Conservation (phyloP, 2,888 invertebrate genomes). For the Lacanobia wlatinum region DNA sequence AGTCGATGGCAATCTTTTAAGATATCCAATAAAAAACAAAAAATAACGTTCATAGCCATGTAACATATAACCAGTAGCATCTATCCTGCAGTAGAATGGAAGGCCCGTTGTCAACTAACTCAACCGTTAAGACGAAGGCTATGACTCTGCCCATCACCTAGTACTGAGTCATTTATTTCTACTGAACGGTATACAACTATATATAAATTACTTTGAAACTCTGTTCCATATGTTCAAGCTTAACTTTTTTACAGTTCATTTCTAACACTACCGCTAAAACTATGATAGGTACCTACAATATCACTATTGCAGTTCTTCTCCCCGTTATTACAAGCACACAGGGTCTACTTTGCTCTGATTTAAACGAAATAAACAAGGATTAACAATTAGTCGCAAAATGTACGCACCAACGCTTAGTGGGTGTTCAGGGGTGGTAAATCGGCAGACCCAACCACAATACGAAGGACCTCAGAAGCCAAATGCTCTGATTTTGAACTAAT, state of each 20-base stretch:
- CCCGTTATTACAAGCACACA: constrained; percentile 29
- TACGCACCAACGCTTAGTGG: constrained; percentile 68
- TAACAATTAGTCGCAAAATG: constrained; percentile 78
- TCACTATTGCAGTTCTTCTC: constrained; percentile 10
- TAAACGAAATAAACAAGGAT: constrained; percentile 64
- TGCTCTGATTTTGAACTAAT: background rate
- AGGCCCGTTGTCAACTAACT: too few relatives aligned
- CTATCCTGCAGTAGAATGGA: background rate
- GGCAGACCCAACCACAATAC: constrained; percentile 60
- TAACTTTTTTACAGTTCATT: constrained; percentile 19
- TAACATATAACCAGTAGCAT: too few relatives aligned
- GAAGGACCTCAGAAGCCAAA: constrained; percentile 37
- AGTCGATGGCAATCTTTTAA: too few relatives aligned
- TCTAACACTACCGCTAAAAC: constrained; percentile 1
- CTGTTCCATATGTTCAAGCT: background rate
- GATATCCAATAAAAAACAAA: too few relatives aligned
- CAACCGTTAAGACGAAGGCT: background rate
- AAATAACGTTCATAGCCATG: too few relatives aligned
- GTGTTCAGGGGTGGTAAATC: constrained; percentile 70
- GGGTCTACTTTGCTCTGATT: constrained; percentile 60
- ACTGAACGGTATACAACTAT: background rate
- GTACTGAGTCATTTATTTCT: background rate
- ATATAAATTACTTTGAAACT: background rate
- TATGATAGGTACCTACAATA: background rate
- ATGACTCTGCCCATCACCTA: background rate